These are phyloP conservation scores for Paracentrotus lividus DNA, from an alignment of 53 echinoderm and acorn worm species.

Conservation along the genomic window DNA sequence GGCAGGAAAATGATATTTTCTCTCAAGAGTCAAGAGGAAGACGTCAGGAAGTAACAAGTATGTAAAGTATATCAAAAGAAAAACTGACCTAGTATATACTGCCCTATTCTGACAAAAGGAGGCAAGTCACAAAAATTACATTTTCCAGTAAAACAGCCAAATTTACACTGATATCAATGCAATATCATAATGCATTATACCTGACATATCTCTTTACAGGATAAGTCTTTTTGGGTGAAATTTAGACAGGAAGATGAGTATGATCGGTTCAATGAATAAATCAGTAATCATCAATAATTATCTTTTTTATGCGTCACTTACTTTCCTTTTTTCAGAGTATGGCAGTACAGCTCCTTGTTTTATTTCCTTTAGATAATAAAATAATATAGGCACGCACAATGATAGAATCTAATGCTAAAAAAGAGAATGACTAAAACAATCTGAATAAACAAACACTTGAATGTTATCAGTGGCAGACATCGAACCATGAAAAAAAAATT, in stretches of 20 bases:
- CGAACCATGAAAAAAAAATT: not conserved
- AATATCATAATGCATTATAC: no score
- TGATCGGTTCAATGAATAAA: no score
- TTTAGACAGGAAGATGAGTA: no score
- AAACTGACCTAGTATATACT: slow-evolving; percentile 45
- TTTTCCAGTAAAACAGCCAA: no score
- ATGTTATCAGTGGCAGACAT: not conserved
- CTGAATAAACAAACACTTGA: not conserved
- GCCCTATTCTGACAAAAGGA: no score
- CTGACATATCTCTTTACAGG: no score
- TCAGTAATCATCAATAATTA: no score
- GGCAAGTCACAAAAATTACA: no score
- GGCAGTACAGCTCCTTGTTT: not conserved
- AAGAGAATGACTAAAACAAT: not conserved
- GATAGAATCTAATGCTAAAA: not conserved
- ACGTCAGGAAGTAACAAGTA: not conserved
- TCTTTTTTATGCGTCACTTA: no score
- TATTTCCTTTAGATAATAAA: not conserved
- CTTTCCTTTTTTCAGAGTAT: no score
- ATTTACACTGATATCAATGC: no score
- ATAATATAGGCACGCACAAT: slow-evolving; percentile 13
- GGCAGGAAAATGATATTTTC: slow-evolving; percentile 7
- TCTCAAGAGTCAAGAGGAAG: not conserved
- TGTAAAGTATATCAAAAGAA: not conserved
- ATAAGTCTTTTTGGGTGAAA: no score